Conservation (phyloP, 2,113 vertebrate species). For the Grallaria varia region DNA sequence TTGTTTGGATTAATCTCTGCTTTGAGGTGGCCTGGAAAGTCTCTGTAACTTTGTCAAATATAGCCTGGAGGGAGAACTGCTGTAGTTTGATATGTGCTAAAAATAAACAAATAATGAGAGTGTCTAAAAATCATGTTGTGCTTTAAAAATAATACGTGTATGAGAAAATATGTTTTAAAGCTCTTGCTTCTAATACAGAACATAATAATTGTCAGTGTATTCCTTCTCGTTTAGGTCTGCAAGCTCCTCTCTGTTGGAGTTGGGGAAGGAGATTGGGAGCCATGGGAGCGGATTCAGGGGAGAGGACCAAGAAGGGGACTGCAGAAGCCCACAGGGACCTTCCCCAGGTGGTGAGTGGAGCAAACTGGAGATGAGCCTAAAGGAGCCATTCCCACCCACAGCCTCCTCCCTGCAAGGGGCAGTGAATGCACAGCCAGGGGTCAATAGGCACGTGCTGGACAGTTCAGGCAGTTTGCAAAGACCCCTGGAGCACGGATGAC, state of each 20-base stretch:
- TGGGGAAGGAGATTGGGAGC: background rate
- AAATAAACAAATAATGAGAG: slow-evolving; percentile 7
- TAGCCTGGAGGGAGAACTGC: background rate
- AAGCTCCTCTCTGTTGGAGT: background rate
- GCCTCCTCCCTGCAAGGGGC: background rate
- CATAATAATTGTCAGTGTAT: background rate
- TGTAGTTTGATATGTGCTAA: slow-evolving; percentile 5
- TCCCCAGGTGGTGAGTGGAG: background rate
- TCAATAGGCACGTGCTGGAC: background rate
- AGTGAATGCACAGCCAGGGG: background rate
- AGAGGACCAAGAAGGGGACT: background rate
- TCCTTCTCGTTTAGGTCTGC: background rate
- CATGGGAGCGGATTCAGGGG: background rate
- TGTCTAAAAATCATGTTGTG: background rate
- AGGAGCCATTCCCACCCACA: background rate
- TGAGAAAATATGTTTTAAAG: background rate
- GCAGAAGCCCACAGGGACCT: background rate
- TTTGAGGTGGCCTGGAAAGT: slow-evolving; percentile 15
- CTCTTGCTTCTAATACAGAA: background rate
- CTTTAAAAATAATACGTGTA: slow-evolving; percentile 20
- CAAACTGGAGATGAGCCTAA: background rate
- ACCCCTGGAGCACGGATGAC: accelerated
- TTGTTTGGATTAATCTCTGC: slow-evolving; percentile 43
- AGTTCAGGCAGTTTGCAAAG: background rate
- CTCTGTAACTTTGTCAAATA: slow-evolving; percentile 28